A percentile compares a stretch with the other conserved stretches of the same genome.
Evolutionary conservation across 2,888 invertebrate species (phyloP).

Genomic region (Scelioninae gen. 1): DNA sequence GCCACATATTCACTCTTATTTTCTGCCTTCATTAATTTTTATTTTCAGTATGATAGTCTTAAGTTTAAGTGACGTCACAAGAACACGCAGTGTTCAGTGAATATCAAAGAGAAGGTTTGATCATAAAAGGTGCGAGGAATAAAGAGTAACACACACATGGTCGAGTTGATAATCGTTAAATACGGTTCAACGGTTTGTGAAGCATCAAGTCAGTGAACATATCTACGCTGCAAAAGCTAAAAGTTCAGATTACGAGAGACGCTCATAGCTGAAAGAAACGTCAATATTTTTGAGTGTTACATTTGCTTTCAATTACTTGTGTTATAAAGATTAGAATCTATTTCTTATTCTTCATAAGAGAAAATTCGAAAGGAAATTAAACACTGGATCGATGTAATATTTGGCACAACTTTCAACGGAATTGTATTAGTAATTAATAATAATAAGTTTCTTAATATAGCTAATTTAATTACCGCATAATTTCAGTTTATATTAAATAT

Average conservation of each 20-base stretch:
- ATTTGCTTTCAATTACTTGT: too few species aligned
- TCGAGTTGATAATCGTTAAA: constrained; percentile 66
- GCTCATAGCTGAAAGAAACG: too few species aligned
- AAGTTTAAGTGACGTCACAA: constrained; percentile 44
- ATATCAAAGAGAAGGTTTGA: constrained; percentile 57
- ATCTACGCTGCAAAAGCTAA: constrained; percentile 43
- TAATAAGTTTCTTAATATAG: too few species aligned
- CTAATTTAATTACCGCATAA: neutral
- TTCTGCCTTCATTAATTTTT: constrained; percentile 32
- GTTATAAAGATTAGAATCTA: too few species aligned
- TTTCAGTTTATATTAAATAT: neutral
- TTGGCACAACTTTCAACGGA: too few species aligned
- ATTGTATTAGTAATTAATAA: too few species aligned
- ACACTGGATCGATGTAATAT: too few species aligned
- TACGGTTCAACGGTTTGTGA: constrained; percentile 63
- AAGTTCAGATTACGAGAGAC: constrained; percentile 15
- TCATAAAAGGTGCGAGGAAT: constrained; percentile 59
- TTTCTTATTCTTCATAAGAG: too few species aligned
- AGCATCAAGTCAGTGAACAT: constrained; percentile 58
- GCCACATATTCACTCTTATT: constrained; percentile 10
- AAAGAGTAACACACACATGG: constrained; percentile 55
- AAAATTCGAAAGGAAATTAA: too few species aligned
- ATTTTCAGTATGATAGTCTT: constrained; percentile 35
- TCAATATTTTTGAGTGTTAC: too few species aligned
- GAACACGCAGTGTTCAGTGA: constrained; percentile 44